Conservation (phyloP, 2,888 invertebrate genomes). For the Dicroscelio sp. region DNA sequence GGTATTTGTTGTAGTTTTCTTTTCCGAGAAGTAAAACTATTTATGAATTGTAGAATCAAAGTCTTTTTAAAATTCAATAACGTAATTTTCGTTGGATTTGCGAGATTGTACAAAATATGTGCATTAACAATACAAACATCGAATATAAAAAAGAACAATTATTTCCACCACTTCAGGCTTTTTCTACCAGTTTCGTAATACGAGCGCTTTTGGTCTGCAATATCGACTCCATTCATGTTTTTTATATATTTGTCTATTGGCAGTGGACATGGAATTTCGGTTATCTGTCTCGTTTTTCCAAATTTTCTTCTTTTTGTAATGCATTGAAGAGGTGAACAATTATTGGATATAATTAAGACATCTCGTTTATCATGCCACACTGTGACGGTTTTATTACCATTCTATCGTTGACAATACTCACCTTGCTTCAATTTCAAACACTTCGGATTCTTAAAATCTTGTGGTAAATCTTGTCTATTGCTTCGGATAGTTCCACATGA, state of each 20-base stretch:
- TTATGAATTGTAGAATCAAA: slow-evolving; percentile 37
- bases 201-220: slow-evolving; percentile 8
- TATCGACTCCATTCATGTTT: slow-evolving; percentile 25
- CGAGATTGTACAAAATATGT: slow-evolving; percentile 27
- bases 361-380: slow-evolving; percentile 28
- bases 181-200: slow-evolving; percentile 15
- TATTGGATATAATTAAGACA: neutral
- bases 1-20: neutral
- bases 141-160: neutral
- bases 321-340: neutral
- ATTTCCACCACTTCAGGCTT: slow-evolving; percentile 57
- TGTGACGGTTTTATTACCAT: neutral
- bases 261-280: neutral
- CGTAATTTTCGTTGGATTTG: neutral
- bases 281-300: neutral
- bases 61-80: slow-evolving; percentile 44
- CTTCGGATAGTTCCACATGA: neutral
- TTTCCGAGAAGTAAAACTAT: neutral
- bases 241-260: neutral
- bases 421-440: slow-evolving; percentile 18
- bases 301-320: neutral
- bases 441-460: neutral
- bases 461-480: neutral
- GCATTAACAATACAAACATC: slow-evolving; percentile 40
- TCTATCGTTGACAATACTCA: neutral